A percentile compares a stretch with the other conserved stretches of the same genome.
phyloP scores from a whole-genome alignment of 2,888 invertebrate species.

The Chloromyia formosa region DNA sequence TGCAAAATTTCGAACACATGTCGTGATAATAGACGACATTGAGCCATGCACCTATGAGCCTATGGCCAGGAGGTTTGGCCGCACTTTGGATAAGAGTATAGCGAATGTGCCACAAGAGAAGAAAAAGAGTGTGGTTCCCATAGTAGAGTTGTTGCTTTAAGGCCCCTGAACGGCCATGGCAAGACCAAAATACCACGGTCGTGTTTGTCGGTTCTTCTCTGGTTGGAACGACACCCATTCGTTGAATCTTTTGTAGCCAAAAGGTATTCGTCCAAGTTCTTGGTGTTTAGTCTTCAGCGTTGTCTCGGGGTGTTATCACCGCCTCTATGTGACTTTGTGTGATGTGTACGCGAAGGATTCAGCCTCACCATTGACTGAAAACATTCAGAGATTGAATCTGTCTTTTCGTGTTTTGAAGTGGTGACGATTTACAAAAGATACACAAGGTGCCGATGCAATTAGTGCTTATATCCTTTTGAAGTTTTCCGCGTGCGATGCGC shows the following conservation, averaged over 20 bases:
- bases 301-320: slow-evolving; percentile 42
- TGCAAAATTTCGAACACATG: slow-evolving; percentile 19
- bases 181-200: slow-evolving; percentile 36
- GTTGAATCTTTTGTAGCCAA: slow-evolving; percentile 29
- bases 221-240: slow-evolving; percentile 42
- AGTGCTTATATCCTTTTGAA: slow-evolving; percentile 2
- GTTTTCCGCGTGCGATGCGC: slow-evolving; percentile 30
- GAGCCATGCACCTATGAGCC: slow-evolving; percentile 1
- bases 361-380: slow-evolving; percentile 21
- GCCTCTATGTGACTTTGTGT: slow-evolving; percentile 12
- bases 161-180: slow-evolving; percentile 26
- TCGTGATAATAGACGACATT: no score
- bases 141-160: slow-evolving; percentile 15
- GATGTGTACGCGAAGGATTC: slow-evolving; percentile 34
- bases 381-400: background rate
- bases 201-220: slow-evolving; percentile 23
- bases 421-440: background rate
- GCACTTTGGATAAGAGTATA: slow-evolving; percentile 1
- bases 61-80: background rate
- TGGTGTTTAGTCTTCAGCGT: slow-evolving; percentile 42
- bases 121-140: background rate
- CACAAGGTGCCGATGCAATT: slow-evolving; percentile 2
- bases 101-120: slow-evolving; percentile 21
- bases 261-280: slow-evolving; percentile 39
- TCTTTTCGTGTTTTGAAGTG: background rate